These are phyloP conservation scores for Aplochiton taeniatus DNA, from an alignment of 2,797 vertebrate genomes.

Conservation along the genomic window DNA sequence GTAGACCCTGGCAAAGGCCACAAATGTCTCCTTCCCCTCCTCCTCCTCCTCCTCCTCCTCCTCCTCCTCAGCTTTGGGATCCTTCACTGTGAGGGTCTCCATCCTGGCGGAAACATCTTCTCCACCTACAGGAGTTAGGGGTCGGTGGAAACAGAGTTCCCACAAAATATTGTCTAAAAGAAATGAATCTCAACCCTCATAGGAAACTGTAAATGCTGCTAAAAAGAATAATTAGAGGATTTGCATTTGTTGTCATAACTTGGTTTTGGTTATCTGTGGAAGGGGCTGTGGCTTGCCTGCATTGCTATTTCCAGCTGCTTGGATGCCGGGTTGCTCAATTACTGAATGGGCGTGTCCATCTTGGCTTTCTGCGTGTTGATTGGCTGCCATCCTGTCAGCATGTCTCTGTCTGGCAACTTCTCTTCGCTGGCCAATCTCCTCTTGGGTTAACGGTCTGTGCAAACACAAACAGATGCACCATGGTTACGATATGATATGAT, in stretches of 20 bases:
- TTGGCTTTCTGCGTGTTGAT: conserved; percentile 55
- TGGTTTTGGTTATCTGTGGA: background rate
- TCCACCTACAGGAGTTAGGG: conserved; percentile 56
- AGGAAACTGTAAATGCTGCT: background rate
- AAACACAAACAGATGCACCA: background rate
- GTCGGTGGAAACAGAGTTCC: background rate
- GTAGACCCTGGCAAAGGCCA: conserved; percentile 94
- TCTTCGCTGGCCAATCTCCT: conserved; percentile 85
- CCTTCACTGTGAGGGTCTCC: conserved; percentile 53
- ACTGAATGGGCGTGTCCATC: conserved; percentile 41
- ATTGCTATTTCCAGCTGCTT: conserved; percentile 17
- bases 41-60: conserved; percentile 63
- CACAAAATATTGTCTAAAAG: background rate
- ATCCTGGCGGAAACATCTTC: conserved; percentile 46
- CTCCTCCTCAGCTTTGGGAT: conserved; percentile 22
- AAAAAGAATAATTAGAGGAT: background rate
- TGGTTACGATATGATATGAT: no score
- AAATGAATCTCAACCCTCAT: background rate
- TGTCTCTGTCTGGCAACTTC: conserved; percentile 83
- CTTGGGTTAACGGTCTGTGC: conserved; percentile 85
- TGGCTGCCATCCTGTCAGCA: conserved; percentile 79
- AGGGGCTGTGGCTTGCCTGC: conserved; percentile 59
- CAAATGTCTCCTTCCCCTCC: conserved; percentile 79
- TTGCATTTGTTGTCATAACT: background rate
- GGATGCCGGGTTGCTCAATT: conserved; percentile 32